Percentiles rank a stretch among this genome's conserved stretches.
phyloP scores from a whole-genome alignment of 2,888 invertebrate species.

The Loripinus fragilis region DNA sequence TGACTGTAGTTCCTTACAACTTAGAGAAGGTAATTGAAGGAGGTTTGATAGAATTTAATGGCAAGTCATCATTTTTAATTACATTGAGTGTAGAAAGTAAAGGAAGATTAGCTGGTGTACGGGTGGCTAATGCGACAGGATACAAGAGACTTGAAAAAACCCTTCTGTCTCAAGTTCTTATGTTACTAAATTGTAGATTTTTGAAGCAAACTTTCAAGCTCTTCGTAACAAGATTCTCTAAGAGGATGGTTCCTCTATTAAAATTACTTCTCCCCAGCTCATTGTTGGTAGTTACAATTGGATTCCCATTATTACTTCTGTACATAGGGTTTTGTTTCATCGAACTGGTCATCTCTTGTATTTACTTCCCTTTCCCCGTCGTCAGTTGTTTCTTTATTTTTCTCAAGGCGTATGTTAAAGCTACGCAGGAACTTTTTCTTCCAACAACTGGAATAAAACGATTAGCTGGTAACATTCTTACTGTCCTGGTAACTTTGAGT shows the following conservation, averaged over 20 bases:
- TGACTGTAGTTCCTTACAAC: constrained; percentile 26
- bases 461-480: neutral
- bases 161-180: constrained; percentile 37
- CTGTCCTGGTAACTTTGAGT: constrained; percentile 15
- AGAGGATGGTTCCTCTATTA: neutral
- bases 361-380: constrained; percentile 41
- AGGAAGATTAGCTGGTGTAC: constrained; percentile 21
- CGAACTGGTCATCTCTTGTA: constrained; percentile 22
- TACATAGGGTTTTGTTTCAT: constrained; percentile 31
- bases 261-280: neutral
- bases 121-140: constrained; percentile 19
- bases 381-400: constrained; percentile 35
- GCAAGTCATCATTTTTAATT: constrained; percentile 6
- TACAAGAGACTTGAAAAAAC: constrained; percentile 35
- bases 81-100: constrained; percentile 11
- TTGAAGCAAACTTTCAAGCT: constrained; percentile 30
- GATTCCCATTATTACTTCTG: constrained; percentile 1
- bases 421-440: neutral
- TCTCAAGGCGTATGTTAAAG: constrained; percentile 28
- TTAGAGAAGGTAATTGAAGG: constrained; percentile 27
- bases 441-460: neutral
- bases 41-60: constrained; percentile 24
- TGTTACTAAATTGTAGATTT: constrained; percentile 38
- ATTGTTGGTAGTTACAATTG: neutral
- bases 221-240: constrained; percentile 22